Evolutionary conservation across 2,797 vertebrate species (phyloP).

Genomic region (Myiotriccus ornatus): DNA sequence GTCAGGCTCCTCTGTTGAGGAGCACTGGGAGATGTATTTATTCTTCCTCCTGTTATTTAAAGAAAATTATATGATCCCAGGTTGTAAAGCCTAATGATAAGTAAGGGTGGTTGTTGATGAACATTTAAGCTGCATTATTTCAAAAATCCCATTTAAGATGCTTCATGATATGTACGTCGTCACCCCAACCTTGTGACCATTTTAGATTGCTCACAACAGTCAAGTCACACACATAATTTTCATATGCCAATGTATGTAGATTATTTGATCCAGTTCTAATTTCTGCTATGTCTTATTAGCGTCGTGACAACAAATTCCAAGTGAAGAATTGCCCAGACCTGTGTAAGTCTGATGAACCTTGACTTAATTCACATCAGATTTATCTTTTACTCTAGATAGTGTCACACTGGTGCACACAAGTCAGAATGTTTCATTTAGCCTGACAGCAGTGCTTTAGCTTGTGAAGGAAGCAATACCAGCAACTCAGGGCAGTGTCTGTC

Average conservation of each 20-base stretch:
- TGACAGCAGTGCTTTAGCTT: background rate
- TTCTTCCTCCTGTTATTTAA: background rate
- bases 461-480: background rate
- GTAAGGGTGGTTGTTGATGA: background rate
- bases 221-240: background rate
- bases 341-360: conserved; percentile 21
- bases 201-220: background rate
- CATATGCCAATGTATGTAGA: background rate
- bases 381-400: background rate
- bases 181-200: background rate
- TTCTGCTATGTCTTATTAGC: conserved; percentile 12
- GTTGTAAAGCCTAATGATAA: background rate
- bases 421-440: background rate
- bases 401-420: background rate
- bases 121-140: background rate
- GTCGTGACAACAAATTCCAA: background rate
- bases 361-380: conserved; percentile 45
- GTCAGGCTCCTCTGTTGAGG: background rate
- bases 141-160: background rate
- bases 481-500: background rate
- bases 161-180: background rate
- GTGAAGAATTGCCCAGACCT: background rate
- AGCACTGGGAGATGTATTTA: background rate
- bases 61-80: background rate
- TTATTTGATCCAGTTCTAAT: conserved; percentile 27